Percentiles rank a stretch among this genome's conserved stretches.
Evolutionary conservation across 2,888 invertebrate genomes (phyloP).

Genomic region (Zaprionus bogoriensis): DNA sequence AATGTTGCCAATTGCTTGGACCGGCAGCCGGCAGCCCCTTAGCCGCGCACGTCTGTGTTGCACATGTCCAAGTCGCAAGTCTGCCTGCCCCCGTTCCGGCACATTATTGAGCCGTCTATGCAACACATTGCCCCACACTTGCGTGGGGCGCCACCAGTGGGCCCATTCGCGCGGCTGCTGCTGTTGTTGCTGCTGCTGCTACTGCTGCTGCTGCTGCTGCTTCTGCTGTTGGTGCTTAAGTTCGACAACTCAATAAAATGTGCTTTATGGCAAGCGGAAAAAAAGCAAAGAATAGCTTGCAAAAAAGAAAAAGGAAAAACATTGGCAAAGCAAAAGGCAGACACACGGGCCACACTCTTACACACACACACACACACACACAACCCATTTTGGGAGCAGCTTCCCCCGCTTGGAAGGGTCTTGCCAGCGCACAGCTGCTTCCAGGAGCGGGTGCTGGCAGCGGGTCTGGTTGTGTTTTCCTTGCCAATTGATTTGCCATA

Average conservation of each 20-base stretch:
- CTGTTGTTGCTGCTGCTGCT: conserved; percentile 40
- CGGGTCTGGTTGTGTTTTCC: conserved; percentile 54
- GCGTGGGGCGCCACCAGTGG: conserved; percentile 29
- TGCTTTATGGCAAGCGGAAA: conserved; percentile 79
- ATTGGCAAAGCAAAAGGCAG: conserved; percentile 56
- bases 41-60: conserved; percentile 42
- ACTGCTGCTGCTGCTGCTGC: conserved; percentile 17
- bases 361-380: too few species aligned
- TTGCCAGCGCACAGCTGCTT: conserved; percentile 56
- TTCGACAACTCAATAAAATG: conserved; percentile 82
- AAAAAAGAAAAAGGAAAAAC: conserved; percentile 29
- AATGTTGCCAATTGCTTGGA: conserved; percentile 70
- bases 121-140: conserved; percentile 72
- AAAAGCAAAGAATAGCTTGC: conserved; percentile 17
- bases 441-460: conserved; percentile 16
- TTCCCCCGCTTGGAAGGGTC: background rate
- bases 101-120: conserved; percentile 76
- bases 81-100: conserved; percentile 41
- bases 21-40: conserved; percentile 25
- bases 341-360: conserved; percentile 26
- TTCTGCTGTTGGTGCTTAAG: conserved; percentile 67
- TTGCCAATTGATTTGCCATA: conserved; percentile 82
- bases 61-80: conserved; percentile 62
- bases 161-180: conserved; percentile 13
- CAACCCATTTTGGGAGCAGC: too few species aligned